phyloP scores from a whole-genome alignment of 2,888 invertebrate species.

The Euplexia lucipara region DNA sequence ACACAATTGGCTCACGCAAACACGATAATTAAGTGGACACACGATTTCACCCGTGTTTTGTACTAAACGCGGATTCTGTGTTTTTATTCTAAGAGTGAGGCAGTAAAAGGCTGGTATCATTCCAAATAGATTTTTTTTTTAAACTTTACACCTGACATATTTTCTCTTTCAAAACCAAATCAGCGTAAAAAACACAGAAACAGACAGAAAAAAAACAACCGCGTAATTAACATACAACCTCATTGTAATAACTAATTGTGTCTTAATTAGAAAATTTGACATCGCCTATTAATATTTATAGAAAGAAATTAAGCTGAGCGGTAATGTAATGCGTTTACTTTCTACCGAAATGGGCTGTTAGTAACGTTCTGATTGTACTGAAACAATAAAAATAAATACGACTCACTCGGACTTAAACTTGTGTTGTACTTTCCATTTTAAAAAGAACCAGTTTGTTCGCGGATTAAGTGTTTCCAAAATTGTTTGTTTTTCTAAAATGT shows the following conservation, averaged over 20 bases:
- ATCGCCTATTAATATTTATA: slow-evolving; percentile 69
- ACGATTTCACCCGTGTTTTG: too few relatives aligned
- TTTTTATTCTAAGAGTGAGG: too few relatives aligned
- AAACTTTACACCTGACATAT: neutral
- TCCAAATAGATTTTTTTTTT: too few relatives aligned
- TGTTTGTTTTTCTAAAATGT: too few relatives aligned
- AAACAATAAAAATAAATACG: slow-evolving; percentile 76
- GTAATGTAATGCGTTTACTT: slow-evolving; percentile 73
- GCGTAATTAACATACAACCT: slow-evolving; percentile 45
- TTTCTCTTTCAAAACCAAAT: slow-evolving; percentile 46
- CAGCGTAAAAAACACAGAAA: slow-evolving; percentile 25
- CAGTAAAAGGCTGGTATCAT: too few relatives aligned
- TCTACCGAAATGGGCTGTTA: slow-evolving; percentile 78
- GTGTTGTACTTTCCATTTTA: slow-evolving; percentile 72
- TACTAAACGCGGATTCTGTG: too few relatives aligned
- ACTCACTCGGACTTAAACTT: slow-evolving; percentile 55
- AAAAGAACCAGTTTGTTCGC: slow-evolving; percentile 50
- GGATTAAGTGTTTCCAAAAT: slow-evolving; percentile 23
- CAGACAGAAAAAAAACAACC: slow-evolving; percentile 35
- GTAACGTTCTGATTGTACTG: slow-evolving; percentile 79
- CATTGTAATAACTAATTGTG: slow-evolving; percentile 52
- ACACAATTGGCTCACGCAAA: too few relatives aligned
- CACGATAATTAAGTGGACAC: too few relatives aligned
- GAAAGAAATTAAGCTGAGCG: slow-evolving; percentile 68
- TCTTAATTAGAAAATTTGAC: slow-evolving; percentile 70